A percentile compares a stretch with the other conserved stretches of the same genome.
These are phyloP conservation scores for Eptesicus fuscus DNA, from an alignment of 2,113 vertebrate species.

Conservation along the genomic window DNA sequence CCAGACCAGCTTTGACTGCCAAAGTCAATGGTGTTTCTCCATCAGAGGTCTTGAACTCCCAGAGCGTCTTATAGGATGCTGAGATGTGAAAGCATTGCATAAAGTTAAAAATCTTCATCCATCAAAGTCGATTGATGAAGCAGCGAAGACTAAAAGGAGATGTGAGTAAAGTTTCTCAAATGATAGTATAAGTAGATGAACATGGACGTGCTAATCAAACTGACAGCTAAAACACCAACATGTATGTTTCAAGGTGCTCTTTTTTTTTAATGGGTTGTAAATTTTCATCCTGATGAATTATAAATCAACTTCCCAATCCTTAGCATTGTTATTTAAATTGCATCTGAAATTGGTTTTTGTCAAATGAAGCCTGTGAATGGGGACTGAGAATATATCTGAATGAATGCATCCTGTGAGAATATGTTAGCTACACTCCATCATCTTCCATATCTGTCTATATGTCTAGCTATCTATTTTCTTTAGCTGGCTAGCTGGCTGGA, in stretches of 20 bases:
- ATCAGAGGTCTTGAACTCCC: slow-evolving; percentile 87
- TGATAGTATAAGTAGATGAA: background rate
- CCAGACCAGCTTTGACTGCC: slow-evolving; percentile 82
- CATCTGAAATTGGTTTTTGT: slow-evolving; percentile 8
- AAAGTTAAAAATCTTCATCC: slow-evolving; percentile 26
- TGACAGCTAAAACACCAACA: background rate
- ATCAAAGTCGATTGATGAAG: background rate
- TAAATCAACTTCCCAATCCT: background rate
- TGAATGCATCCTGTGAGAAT: background rate
- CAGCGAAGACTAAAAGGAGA: background rate
- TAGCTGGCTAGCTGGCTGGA: background rate
- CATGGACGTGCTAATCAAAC: background rate
- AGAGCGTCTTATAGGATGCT: slow-evolving; percentile 82
- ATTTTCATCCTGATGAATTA: background rate
- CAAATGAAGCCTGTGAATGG: background rate
- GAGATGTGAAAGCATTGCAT: slow-evolving; percentile 33
- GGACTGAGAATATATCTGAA: background rate
- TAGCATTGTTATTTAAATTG: slow-evolving; percentile 6
- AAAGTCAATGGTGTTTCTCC: slow-evolving; percentile 89
- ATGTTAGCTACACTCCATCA: background rate
- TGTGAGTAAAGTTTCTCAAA: background rate
- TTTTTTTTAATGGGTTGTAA: background rate
- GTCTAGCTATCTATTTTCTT: background rate
- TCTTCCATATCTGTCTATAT: background rate
- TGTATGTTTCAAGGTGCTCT: background rate